These are phyloP conservation scores for Drosophila setifemur DNA, from an alignment of 1,140 invertebrate genomes.

Conservation along the genomic window DNA sequence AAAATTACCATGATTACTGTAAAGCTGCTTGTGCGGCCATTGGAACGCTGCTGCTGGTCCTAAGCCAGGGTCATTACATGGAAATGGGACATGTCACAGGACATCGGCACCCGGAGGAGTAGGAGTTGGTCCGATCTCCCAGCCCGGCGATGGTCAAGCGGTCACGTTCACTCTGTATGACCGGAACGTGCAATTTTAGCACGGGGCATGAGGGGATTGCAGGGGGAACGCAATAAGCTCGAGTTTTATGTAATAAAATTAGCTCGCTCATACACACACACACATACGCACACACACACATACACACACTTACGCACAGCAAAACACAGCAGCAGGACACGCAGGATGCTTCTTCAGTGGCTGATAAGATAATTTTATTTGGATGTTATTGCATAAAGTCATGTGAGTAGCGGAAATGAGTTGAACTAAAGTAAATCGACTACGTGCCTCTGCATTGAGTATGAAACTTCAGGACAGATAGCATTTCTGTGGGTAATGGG, in stretches of 20 bases:
- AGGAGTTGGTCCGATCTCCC: slow-evolving; percentile 42
- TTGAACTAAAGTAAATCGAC: slow-evolving; percentile 71
- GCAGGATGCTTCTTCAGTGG: slow-evolving; percentile 63
- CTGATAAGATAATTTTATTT: slow-evolving; percentile 81
- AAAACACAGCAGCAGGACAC: slow-evolving; percentile 38
- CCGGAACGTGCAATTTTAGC: slow-evolving; percentile 71
- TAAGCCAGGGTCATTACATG: slow-evolving; percentile 67
- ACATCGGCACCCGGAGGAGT: too few relatives aligned
- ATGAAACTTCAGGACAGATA: neutral
- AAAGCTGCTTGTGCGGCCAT: slow-evolving; percentile 52
- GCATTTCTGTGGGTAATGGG: neutral
- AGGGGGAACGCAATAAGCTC: slow-evolving; percentile 61
- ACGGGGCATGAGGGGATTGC: neutral
- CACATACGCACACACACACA: slow-evolving; percentile 10
- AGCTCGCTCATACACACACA: slow-evolving; percentile 47
- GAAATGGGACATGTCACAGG: slow-evolving; percentile 49
- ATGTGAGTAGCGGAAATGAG: slow-evolving; percentile 75
- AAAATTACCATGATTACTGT: slow-evolving; percentile 78
- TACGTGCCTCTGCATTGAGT: slow-evolving; percentile 44
- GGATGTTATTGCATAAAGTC: slow-evolving; percentile 78
- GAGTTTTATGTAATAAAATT: slow-evolving; percentile 80
- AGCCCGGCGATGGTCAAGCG: slow-evolving; percentile 47
- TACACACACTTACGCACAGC: slow-evolving; percentile 15
- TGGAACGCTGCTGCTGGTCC: slow-evolving; percentile 38
- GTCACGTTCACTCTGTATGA: slow-evolving; percentile 73